Base-by-base conservation (phyloP, 2,113 vertebrate genomes). In the Rhinogobius similis region DNA sequence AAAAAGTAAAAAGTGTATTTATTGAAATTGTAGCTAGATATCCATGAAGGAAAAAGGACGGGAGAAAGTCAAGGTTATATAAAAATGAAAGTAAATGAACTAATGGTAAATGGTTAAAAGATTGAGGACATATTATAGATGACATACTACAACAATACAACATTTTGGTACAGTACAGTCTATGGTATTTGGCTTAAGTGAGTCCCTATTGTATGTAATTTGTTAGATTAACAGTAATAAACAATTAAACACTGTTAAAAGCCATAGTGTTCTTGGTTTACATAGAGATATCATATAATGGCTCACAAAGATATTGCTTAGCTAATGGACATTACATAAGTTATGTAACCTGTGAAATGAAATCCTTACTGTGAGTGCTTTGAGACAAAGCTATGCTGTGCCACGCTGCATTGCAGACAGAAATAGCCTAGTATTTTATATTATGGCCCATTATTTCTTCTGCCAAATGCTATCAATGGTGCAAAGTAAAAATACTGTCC, bases 41-140 rank as follows among this genome's bases (percentile, higher is more conserved):
- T n/a, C 7, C 18, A 48, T n/a, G 8, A n/a, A 48, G 20, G n/a
- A n/a, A 48, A n/a, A 6, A n/a, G 20, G n/a, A n/a, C 20, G 8
- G 10, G 46, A 50, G 44, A 20, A 46, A 46, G 39, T 10, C 12
- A 10, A 41, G 18, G 20, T 50, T 8, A 50, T 9, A 50, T 50
- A 21, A 8, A 50, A 50, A 50, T 8, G 20, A n/a, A 50, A 20
- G 61, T 58, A 56, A 61, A 36, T 29, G 24, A 6, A n/a, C n/a
- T n/a, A n/a, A n/a, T n/a, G n/a, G n/a, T n/a, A 26, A 56, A 11
- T 29, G 26, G 73, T 21, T 36, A 68, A 52, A 58, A 75, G 68
- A 73, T 72, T 65, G 44, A 27, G 44, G 78, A 12, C 13, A 53
- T 12, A 53, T 24, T 7, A 36, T 7, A 36, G 5, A 36, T 7